Evolutionary conservation across 1,140 invertebrate genomes (phyloP), one percentile per base, ranked within the genome.

Genomic region (Leptinotarsa defecta): DNA sequence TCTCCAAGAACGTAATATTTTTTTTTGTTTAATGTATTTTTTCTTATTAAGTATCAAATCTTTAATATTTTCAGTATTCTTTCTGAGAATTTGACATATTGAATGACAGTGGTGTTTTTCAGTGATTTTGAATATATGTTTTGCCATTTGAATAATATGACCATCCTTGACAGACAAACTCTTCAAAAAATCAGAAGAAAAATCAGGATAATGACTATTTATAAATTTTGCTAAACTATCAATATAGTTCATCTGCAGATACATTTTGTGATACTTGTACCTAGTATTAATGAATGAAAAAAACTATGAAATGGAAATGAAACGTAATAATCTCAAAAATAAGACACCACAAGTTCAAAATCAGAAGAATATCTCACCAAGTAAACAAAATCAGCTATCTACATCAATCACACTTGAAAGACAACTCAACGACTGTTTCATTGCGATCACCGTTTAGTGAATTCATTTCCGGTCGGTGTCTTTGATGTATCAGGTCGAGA

Each of bases 321-420:
- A 61, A 61, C 57, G 19, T 15, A 61, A 13, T 8, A 61, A 61
- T 61, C 57, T 61, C 15, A 17, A 61, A 61, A 61, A 61, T 61
- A 61, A 61, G 19, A 61, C 19, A 61, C 57, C 57, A 61, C 57
- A 61, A 61, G 57, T 61, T 61, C 57, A 61, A 61, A 17, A 61
- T 17, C 57, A 17, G 15, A 4, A 61, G 19, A 61, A 61, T 61
- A 19, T 19, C 57, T 61, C 15, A 61, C 19, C 19, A 15, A 61
- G 3, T 6, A 61, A 61, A 61, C 57, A 61, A 15, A 61, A 61
- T 17, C 57, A 27, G 27, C 3, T 27, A 27, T 5, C 5, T 27
- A 27, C 27, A 20, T 20, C 1, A 20, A 27, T 61, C 57, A 61
- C 57, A 19, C 1, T 61, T 11, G 15, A 19, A 61, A 61, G 57